A percentile compares a stretch with the other conserved stretches of the same genome.
Evolutionary conservation across 2,113 vertebrate genomes (phyloP).

Genomic region (Apaloderma vittatum): DNA sequence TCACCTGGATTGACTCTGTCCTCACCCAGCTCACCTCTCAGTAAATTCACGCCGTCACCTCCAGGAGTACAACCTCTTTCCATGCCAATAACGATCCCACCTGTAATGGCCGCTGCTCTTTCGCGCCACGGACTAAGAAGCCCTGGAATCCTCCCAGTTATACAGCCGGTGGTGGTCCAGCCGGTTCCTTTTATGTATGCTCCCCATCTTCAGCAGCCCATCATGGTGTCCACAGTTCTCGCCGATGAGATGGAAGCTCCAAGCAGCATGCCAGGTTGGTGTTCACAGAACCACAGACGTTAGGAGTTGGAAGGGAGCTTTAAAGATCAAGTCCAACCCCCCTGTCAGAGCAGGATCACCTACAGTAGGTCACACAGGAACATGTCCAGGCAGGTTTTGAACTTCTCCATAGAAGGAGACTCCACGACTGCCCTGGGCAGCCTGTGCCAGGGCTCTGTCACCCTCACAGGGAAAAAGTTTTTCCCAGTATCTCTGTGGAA

Average conservation of each 20-base stretch:
- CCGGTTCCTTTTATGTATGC: conserved; percentile 91
- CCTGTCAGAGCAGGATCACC: no score
- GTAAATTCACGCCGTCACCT: conserved; percentile 76
- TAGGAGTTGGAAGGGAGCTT: no score
- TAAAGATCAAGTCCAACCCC: no score
- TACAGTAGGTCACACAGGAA: no score
- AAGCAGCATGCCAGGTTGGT: conserved; percentile 85
- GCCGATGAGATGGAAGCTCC: conserved; percentile 85
- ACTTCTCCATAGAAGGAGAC: no score
- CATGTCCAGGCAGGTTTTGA: no score
- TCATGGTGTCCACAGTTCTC: conserved; percentile 87
- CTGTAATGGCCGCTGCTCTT: conserved; percentile 87
- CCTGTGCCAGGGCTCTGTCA: no score
- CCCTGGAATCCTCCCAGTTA: conserved; percentile 88
- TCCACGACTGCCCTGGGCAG: no score
- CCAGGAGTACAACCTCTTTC: conserved; percentile 79
- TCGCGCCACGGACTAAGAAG: conserved; percentile 81
- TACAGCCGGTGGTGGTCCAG: conserved; percentile 91
- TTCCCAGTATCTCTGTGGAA: no score
- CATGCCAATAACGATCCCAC: conserved; percentile 83
- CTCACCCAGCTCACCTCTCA: conserved; percentile 80
- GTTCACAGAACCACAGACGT: background rate
- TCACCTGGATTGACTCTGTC: conserved; percentile 81
- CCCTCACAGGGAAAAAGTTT: no score
- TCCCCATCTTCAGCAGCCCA: conserved; percentile 87